These are phyloP conservation scores for Fulica atra DNA, from an alignment of 2,113 vertebrate species.

Conservation along the genomic window DNA sequence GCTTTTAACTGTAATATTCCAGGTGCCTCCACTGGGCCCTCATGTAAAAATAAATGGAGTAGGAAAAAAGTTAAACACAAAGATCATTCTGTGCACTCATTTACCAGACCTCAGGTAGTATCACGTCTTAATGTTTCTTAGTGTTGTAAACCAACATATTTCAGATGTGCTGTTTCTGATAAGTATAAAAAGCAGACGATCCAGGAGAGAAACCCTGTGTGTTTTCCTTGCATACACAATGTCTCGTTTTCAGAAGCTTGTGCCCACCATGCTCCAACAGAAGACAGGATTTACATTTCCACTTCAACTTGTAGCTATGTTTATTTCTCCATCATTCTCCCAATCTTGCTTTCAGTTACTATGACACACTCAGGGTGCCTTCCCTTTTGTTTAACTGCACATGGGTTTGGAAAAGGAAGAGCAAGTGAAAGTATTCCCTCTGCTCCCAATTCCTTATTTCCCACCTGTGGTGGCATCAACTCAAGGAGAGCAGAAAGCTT, in stretches of 20 bases:
- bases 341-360: too few species aligned
- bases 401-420: background rate
- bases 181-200: background rate
- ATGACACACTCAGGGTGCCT: background rate
- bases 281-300: background rate
- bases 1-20: conserved; percentile 37
- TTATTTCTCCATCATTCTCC: background rate
- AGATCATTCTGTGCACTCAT: background rate
- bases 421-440: background rate
- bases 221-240: background rate
- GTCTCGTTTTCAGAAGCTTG: background rate
- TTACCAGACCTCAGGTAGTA: background rate
- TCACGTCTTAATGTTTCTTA: background rate
- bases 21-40: background rate
- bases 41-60: conserved; percentile 32
- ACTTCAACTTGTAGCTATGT: background rate
- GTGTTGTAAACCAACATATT: background rate
- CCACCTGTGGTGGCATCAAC: background rate
- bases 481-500: background rate
- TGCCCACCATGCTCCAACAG: background rate
- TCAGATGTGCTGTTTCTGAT: background rate
- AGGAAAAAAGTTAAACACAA: background rate
- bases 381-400: background rate
- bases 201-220: background rate
- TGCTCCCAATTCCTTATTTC: background rate